Conservation (phyloP, 92 coral and sea anemone genomes). For the Palythoa grandis region DNA sequence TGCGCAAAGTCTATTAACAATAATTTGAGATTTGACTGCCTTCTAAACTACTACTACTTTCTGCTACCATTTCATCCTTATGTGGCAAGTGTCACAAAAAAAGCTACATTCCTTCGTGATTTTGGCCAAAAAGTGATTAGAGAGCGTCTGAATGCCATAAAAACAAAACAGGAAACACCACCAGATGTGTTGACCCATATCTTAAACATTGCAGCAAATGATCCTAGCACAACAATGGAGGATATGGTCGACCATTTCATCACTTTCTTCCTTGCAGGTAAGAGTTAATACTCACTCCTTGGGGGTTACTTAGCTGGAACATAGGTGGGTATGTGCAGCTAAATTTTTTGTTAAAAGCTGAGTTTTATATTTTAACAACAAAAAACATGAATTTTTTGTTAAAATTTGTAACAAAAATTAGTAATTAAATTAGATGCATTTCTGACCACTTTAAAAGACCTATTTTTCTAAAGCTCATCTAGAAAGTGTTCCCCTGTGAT, state of each 20-base stretch:
- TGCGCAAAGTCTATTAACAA: slow-evolving; percentile 57
- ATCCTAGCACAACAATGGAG: slow-evolving; percentile 50
- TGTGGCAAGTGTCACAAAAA: slow-evolving; percentile 56
- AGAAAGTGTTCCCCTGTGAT: too few species aligned
- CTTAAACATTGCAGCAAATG: slow-evolving; percentile 55
- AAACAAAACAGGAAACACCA: slow-evolving; percentile 39
- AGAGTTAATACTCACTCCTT: not conserved
- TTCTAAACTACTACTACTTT: slow-evolving; percentile 50
- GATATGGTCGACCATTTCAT: slow-evolving; percentile 75
- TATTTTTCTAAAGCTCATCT: too few species aligned
- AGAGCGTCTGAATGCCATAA: slow-evolving; percentile 55
- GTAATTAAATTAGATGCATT: too few species aligned
- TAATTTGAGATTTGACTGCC: slow-evolving; percentile 53
- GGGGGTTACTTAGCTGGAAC: too few species aligned
- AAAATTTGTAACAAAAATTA: too few species aligned
- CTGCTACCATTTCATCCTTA: slow-evolving; percentile 36
- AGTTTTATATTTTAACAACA: too few species aligned
- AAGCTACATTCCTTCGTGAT: slow-evolving; percentile 62
- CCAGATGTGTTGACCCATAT: slow-evolving; percentile 73
- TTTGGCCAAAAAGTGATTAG: slow-evolving; percentile 72
- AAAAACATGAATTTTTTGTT: too few species aligned
- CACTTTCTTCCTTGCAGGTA: slow-evolving; percentile 74
- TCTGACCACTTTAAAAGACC: too few species aligned
- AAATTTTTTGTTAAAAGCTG: too few species aligned
- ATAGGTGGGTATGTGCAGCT: too few species aligned